Evolutionary conservation across 2,888 invertebrate species (phyloP).

Genomic region (Anoncus sp.): DNA sequence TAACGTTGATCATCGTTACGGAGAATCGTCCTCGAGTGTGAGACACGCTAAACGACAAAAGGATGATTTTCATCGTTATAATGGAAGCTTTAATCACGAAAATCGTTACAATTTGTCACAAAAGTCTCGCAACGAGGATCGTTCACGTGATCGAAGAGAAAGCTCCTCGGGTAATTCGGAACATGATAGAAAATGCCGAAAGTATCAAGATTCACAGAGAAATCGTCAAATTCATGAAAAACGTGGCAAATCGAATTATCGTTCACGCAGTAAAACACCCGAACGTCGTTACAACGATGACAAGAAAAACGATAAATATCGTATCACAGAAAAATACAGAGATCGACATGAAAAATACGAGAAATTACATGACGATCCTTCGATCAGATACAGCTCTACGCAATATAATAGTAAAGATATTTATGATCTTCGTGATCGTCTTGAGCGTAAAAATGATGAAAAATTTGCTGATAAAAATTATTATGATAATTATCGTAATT

Average conservation of each 20-base stretch:
- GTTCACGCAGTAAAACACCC: slow-evolving; percentile 46
- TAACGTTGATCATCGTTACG: not conserved
- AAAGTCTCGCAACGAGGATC: slow-evolving; percentile 1
- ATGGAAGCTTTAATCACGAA: not conserved
- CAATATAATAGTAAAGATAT: not conserved
- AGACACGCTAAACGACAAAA: not conserved
- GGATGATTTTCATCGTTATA: not conserved
- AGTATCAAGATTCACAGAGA: not conserved
- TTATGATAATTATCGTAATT: slow-evolving; percentile 25
- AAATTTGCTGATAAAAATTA: slow-evolving; percentile 12
- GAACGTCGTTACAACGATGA: slow-evolving; percentile 43
- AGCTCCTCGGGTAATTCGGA: not conserved
- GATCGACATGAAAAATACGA: slow-evolving; percentile 32
- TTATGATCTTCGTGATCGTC: slow-evolving; percentile 16
- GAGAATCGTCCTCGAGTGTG: not conserved
- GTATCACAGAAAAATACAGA: slow-evolving; percentile 6
- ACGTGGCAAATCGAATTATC: slow-evolving; percentile 40
- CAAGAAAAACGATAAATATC: slow-evolving; percentile 17
- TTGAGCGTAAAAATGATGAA: slow-evolving; percentile 11
- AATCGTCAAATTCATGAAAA: not conserved
- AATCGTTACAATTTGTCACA: not conserved
- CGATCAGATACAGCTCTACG: slow-evolving; percentile 1
- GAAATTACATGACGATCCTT: not conserved
- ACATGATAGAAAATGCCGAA: slow-evolving; percentile 1
- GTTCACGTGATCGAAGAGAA: slow-evolving; percentile 2